phyloP scores from a whole-genome alignment of 2,797 vertebrate genomes.

The Epinephelus malabaricus region DNA sequence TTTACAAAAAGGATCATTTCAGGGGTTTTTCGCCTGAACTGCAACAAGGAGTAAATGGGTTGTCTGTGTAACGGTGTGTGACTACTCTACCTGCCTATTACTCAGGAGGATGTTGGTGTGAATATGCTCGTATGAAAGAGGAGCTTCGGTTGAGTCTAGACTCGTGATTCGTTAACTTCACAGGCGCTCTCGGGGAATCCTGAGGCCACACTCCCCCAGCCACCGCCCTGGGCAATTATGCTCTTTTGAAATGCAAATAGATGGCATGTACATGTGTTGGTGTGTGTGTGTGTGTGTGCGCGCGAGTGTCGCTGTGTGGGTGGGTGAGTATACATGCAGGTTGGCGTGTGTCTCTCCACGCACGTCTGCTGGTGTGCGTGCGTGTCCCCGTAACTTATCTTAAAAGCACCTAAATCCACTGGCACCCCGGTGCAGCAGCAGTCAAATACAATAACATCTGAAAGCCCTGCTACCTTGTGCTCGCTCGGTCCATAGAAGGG shows the following conservation, averaged over 20 bases:
- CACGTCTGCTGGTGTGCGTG: conserved; percentile 59
- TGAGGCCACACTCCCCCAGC: conserved; percentile 80
- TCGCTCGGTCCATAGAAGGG: conserved; percentile 77
- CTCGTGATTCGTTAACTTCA: conserved; percentile 83
- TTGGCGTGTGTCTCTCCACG: conserved; percentile 42
- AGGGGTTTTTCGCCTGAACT: conserved; percentile 26
- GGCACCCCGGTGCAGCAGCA: conserved; percentile 76
- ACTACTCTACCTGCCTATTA: conserved; percentile 68
- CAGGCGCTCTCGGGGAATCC: conserved; percentile 82
- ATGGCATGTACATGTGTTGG: conserved; percentile 57
- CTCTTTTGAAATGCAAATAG: conserved; percentile 82
- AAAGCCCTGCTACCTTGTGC: conserved; percentile 79
- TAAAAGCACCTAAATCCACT: conserved; percentile 82
- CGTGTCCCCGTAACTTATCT: conserved; percentile 79
- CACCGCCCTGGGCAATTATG: conserved; percentile 81
- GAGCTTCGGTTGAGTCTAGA: conserved; percentile 70
- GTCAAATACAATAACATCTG: conserved; percentile 85
- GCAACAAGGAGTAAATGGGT: conserved; percentile 47
- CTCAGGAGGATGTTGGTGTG: conserved; percentile 76
- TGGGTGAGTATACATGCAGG: conserved; percentile 44
- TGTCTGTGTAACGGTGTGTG: conserved; percentile 42
- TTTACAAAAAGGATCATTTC: conserved; percentile 36
- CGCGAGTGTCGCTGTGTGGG: conserved; percentile 4
- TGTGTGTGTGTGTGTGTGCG: conserved; percentile 27
- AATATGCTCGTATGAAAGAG: conserved; percentile 71